A percentile compares a stretch with the other conserved stretches of the same genome.
These are phyloP conservation scores for Stenchaetothrips biformis DNA, from an alignment of 2,888 invertebrate genomes.

Conservation along the genomic window DNA sequence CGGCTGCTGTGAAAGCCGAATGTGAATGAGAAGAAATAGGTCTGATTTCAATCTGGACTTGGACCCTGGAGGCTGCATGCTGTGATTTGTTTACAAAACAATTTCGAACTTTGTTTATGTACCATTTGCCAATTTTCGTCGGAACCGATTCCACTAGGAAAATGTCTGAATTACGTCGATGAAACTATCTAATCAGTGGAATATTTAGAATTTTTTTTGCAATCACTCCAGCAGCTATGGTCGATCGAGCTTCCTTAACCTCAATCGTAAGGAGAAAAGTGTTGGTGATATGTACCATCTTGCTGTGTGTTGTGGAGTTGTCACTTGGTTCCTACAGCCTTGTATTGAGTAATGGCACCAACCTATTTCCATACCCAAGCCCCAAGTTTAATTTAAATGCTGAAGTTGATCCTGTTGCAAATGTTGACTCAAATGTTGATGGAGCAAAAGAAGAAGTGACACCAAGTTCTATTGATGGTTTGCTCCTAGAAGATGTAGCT, in stretches of 20 bases:
- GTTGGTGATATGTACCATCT: background rate
- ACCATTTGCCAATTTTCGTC: background rate
- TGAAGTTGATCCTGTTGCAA: background rate
- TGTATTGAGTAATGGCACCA: background rate
- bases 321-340: background rate
- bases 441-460: background rate
- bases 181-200: background rate
- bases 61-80: background rate
- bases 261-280: background rate
- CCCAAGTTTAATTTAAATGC: background rate
- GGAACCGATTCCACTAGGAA: background rate
- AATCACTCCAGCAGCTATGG: background rate
- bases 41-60: background rate
- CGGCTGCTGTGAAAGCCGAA: background rate
- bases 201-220: background rate
- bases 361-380: background rate
- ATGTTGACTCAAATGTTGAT: background rate
- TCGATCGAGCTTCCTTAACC: background rate
- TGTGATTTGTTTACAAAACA: background rate
- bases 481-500: background rate
- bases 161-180: background rate
- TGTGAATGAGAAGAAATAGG: background rate
- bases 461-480: background rate
- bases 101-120: background rate
- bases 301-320: background rate